Percentiles rank a stretch among this genome's conserved stretches.
These are phyloP conservation scores for Heliconius erato DNA, from an alignment of 2,888 invertebrate genomes.

Conservation along the genomic window DNA sequence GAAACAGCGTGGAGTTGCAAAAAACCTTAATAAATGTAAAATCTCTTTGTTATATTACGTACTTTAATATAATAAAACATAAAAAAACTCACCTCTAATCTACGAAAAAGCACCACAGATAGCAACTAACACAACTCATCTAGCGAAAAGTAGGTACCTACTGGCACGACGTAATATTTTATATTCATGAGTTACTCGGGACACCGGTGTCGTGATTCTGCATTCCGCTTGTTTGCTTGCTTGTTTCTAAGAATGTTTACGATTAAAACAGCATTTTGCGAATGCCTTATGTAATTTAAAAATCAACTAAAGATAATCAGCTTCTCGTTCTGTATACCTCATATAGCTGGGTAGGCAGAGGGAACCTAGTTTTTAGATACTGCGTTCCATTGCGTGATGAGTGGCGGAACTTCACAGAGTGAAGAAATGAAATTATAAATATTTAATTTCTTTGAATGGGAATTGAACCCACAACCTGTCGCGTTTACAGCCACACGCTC, in stretches of 20 bases:
- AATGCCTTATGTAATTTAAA: slow-evolving; percentile 41
- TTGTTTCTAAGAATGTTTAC: slow-evolving; percentile 70
- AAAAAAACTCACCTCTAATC: neutral
- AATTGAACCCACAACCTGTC: too few relatives aligned
- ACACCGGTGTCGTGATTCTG: slow-evolving; percentile 71
- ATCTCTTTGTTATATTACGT: neutral
- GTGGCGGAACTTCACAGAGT: too few relatives aligned
- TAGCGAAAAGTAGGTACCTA: slow-evolving; percentile 30
- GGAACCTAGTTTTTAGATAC: too few relatives aligned
- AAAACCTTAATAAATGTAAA: neutral
- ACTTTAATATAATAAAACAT: neutral
- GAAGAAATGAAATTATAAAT: too few relatives aligned
- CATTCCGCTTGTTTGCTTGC: slow-evolving; percentile 65
- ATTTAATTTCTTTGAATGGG: too few relatives aligned
- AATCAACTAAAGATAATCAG: neutral
- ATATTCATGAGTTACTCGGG: slow-evolving; percentile 72
- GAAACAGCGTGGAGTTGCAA: too few relatives aligned
- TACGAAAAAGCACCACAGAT: slow-evolving; percentile 18
- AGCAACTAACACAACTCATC: slow-evolving; percentile 34
- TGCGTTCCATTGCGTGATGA: too few relatives aligned
- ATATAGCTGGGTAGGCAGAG: too few relatives aligned
- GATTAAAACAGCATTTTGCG: slow-evolving; percentile 50
- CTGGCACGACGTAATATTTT: slow-evolving; percentile 58
- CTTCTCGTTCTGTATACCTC: too few relatives aligned
- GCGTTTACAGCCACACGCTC: too few relatives aligned